Percentiles rank a stretch among this genome's conserved stretches.
Conservation (phyloP, 2,888 invertebrate species). For the Dasysyrphus albostriatus region DNA sequence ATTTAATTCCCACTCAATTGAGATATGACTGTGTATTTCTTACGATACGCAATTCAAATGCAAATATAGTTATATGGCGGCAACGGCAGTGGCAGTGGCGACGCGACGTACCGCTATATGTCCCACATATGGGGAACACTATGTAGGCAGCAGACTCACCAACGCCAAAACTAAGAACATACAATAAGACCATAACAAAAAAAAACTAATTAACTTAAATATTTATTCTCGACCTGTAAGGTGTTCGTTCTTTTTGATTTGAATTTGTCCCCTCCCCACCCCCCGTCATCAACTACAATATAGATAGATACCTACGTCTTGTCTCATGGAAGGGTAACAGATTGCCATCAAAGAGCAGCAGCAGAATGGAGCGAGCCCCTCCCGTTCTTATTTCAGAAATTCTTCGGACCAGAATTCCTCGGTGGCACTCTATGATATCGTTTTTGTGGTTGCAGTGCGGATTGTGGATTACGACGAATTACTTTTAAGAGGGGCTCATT, state of each 20-base stretch:
- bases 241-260: conserved; percentile 53
- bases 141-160: conserved; percentile 45
- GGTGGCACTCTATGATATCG: conserved; percentile 48
- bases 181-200: conserved; percentile 3
- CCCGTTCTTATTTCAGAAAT: conserved; percentile 49
- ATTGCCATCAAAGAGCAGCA: background rate
- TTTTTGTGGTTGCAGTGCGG: conserved; percentile 32
- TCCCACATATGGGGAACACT: conserved; percentile 41
- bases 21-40: background rate
- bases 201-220: conserved; percentile 67
- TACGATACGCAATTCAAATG: conserved; percentile 45
- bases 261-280: conserved; percentile 4
- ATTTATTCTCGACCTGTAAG: conserved; percentile 65
- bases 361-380: conserved; percentile 4
- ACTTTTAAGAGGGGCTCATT: conserved; percentile 10
- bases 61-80: conserved; percentile 27
- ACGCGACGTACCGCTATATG: conserved; percentile 46
- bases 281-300: background rate
- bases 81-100: background rate
- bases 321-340: conserved; percentile 26
- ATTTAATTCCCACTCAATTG: conserved; percentile 34
- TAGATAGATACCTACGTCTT: background rate
- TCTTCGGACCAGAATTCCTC: conserved; percentile 51
- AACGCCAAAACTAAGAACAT: conserved; percentile 33
- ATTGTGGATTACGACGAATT: conserved; percentile 21